phyloP scores from a whole-genome alignment of 2,113 vertebrate genomes.

The Aldabrachelys gigantea region DNA sequence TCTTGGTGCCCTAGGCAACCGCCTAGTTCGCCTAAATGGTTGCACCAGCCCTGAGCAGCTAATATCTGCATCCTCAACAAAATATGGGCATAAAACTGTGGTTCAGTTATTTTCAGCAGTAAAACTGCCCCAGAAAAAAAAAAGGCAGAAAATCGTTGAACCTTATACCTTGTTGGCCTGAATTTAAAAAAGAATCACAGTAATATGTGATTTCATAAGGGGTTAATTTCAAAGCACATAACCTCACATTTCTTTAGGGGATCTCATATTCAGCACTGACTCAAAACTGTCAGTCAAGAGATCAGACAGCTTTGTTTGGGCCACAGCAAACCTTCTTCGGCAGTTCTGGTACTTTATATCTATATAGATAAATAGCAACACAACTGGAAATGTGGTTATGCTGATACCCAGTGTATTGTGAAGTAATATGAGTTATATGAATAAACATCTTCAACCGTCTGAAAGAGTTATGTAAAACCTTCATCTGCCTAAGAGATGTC shows the following conservation, averaged over 20 bases:
- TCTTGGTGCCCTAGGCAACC: too few relatives aligned
- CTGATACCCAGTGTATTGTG: not conserved
- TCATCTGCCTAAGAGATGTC: not conserved
- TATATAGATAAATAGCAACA: not conserved
- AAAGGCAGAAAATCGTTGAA: not conserved
- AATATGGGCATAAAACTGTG: not conserved
- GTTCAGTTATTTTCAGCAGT: not conserved
- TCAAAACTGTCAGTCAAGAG: not conserved
- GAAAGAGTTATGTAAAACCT: not conserved
- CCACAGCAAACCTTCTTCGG: not conserved
- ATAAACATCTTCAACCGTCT: not conserved
- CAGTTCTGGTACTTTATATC: not conserved
- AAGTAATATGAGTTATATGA: not conserved
- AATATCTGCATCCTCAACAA: not conserved
- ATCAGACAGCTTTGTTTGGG: not conserved
- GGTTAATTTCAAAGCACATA: not conserved
- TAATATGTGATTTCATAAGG: not conserved
- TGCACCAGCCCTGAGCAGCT: not conserved
- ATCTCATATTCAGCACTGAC: not conserved
- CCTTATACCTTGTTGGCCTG: not conserved
- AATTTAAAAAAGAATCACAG: not conserved
- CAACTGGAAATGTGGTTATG: not conserved
- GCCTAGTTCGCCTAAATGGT: too few relatives aligned
- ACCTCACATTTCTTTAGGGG: not conserved
- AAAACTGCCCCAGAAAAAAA: not conserved